Percentiles rank a stretch among this genome's conserved stretches.
These are phyloP conservation scores for Odontamblyopus lacepedii DNA, from an alignment of 2,797 vertebrate species.

Conservation along the genomic window DNA sequence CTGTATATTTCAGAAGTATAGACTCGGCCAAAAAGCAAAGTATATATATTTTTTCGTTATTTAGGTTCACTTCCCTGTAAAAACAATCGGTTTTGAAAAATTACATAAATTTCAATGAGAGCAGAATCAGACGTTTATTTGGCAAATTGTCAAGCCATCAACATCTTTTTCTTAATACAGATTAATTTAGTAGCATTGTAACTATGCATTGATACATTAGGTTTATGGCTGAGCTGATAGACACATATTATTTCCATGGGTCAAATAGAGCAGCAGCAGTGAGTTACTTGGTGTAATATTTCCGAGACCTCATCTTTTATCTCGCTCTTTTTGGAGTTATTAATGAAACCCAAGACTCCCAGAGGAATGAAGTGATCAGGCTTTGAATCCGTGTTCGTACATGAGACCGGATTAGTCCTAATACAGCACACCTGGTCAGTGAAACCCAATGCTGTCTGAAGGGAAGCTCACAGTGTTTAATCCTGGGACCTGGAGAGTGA, in stretches of 20 bases:
- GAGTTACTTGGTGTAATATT: constrained; percentile 37
- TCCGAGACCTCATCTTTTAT: constrained; percentile 42
- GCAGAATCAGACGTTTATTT: not conserved
- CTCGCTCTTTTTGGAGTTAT: constrained; percentile 39
- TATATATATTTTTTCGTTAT: not conserved
- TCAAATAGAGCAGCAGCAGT: constrained; percentile 34
- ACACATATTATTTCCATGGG: constrained; percentile 37
- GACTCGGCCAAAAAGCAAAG: constrained; percentile 13
- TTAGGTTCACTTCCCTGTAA: not conserved
- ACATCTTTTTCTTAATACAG: not conserved
- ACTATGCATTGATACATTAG: constrained; percentile 3
- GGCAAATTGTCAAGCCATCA: not conserved
- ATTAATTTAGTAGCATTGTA: not conserved
- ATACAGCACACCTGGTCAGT: constrained; percentile 72
- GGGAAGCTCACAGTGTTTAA: constrained; percentile 38
- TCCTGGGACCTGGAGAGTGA: constrained; percentile 31
- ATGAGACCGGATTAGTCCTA: constrained; percentile 66
- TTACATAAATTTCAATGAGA: not conserved
- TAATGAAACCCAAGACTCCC: constrained; percentile 62
- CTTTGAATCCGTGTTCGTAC: constrained; percentile 61
- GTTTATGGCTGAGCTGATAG: constrained; percentile 48
- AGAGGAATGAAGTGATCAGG: constrained; percentile 56
- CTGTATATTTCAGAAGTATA: constrained; percentile 38
- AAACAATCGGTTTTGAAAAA: not conserved
- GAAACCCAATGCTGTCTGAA: constrained; percentile 58